phyloP scores from a whole-genome alignment of 2,888 invertebrate genomes.

The Galerucella pusilla region DNA sequence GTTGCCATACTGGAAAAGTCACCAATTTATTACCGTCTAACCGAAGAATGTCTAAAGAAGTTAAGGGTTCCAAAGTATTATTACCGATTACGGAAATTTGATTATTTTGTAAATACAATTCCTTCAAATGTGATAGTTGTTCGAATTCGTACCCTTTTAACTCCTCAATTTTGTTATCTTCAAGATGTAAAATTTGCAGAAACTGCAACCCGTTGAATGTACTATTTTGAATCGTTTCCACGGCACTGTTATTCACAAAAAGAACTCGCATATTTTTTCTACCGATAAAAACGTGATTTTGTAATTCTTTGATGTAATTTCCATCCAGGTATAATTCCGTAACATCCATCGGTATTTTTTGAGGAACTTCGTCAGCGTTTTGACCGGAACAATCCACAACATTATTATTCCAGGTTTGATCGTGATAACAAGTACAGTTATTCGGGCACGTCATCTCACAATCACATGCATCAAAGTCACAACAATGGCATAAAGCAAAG shows the following conservation, averaged over 20 bases:
- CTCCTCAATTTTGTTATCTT: constrained; percentile 83
- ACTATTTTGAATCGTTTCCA: constrained; percentile 87
- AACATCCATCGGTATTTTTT: constrained; percentile 92
- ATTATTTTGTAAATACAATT: constrained; percentile 89
- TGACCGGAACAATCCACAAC: constrained; percentile 91
- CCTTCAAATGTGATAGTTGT: constrained; percentile 80
- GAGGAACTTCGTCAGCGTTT: constrained; percentile 81
- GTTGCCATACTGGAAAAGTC: constrained; percentile 83
- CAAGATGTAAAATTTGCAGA: constrained; percentile 83
- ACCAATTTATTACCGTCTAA: constrained; percentile 87
- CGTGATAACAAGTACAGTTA: constrained; percentile 94
- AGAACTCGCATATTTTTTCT: constrained; percentile 88
- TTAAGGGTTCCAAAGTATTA: constrained; percentile 80
- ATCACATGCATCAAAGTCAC: constrained; percentile 95
- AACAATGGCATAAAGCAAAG: constrained; percentile 94
- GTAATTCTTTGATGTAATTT: constrained; percentile 84
- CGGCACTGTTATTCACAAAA: constrained; percentile 86
- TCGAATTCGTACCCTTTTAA: constrained; percentile 89
- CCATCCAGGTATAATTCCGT: constrained; percentile 94
- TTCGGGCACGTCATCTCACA: constrained; percentile 97
- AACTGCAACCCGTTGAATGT: constrained; percentile 89
- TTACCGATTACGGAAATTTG: constrained; percentile 82
- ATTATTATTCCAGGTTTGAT: constrained; percentile 92
- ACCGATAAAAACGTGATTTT: constrained; percentile 90
- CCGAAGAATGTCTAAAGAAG: constrained; percentile 81